Percentiles rank a stretch among this genome's conserved stretches.
Evolutionary conservation across 2,888 invertebrate genomes (phyloP).

Genomic region (Acleris sparsana): DNA sequence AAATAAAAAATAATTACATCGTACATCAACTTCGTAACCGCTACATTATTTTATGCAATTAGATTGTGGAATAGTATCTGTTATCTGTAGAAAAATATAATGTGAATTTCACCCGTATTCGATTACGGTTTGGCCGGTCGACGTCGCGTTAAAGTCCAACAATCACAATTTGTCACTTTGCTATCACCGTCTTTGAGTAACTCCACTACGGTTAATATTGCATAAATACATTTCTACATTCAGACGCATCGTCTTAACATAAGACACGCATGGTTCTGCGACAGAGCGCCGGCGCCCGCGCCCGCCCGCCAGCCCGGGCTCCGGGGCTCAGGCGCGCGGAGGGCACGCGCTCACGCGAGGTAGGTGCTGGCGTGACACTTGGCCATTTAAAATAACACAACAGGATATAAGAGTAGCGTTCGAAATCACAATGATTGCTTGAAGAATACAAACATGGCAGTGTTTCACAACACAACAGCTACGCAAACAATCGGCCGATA

Average conservation of each 20-base stretch:
- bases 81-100: conserved; percentile 67
- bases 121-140: conserved; percentile 47
- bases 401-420: conserved; percentile 13
- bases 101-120: conserved; percentile 44
- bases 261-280: conserved; percentile 49
- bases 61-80: conserved; percentile 59
- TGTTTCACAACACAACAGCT: conserved; percentile 34
- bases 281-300: conserved; percentile 36
- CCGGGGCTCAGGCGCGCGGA: no score
- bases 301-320: conserved; percentile 25
- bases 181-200: conserved; percentile 58
- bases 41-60: conserved; percentile 63
- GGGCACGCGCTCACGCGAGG: conserved; percentile 4
- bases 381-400: conserved; percentile 9
- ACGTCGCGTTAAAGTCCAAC: conserved; percentile 44
- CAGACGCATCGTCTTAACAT: conserved; percentile 61
- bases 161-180: conserved; percentile 65
- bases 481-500: neutral
- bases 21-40: conserved; percentile 52
- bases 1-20: conserved; percentile 69
- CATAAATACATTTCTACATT: conserved; percentile 57
- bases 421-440: conserved; percentile 49
- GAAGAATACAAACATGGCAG: conserved; percentile 39
- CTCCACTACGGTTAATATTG: conserved; percentile 52
- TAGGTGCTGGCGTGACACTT: conserved; percentile 25